phyloP scores from a whole-genome alignment of 1,140 invertebrate genomes.

The Brachionus rubens region DNA sequence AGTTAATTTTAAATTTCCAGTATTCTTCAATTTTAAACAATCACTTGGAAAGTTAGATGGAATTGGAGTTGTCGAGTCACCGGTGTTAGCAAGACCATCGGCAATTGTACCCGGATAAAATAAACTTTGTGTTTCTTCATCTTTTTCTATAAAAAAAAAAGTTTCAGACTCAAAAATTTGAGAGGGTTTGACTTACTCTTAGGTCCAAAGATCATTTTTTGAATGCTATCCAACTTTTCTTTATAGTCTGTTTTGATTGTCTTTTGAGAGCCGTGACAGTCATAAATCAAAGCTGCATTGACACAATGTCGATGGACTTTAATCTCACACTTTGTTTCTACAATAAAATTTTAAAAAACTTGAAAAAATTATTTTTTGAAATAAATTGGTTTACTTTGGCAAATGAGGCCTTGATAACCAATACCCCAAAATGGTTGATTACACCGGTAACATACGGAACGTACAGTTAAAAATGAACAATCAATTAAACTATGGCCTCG shows the following conservation, averaged over 20 bases:
- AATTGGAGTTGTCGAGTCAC: not conserved
- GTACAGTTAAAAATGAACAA: not conserved
- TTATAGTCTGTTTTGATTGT: slow-evolving; percentile 42
- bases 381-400: slow-evolving; percentile 3
- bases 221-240: slow-evolving; percentile 40
- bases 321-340: slow-evolving; percentile 39
- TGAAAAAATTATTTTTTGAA: not conserved
- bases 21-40: not conserved
- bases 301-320: slow-evolving; percentile 31
- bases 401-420: slow-evolving; percentile 36
- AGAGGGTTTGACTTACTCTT: not conserved
- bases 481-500: not conserved
- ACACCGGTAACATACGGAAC: not conserved
- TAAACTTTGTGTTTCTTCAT: not conserved
- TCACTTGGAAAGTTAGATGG: slow-evolving; percentile 20
- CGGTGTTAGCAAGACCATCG: not conserved
- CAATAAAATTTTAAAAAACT: not conserved
- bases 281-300: not conserved
- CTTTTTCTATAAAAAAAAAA: slow-evolving; percentile 15
- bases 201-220: slow-evolving; percentile 35
- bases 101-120: not conserved
- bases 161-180: not conserved
- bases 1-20: not conserved
- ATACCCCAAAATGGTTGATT: slow-evolving; percentile 44
- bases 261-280: slow-evolving; percentile 33